Conservation (phyloP, 1,140 invertebrate genomes). For the Nebria ingens region DNA sequence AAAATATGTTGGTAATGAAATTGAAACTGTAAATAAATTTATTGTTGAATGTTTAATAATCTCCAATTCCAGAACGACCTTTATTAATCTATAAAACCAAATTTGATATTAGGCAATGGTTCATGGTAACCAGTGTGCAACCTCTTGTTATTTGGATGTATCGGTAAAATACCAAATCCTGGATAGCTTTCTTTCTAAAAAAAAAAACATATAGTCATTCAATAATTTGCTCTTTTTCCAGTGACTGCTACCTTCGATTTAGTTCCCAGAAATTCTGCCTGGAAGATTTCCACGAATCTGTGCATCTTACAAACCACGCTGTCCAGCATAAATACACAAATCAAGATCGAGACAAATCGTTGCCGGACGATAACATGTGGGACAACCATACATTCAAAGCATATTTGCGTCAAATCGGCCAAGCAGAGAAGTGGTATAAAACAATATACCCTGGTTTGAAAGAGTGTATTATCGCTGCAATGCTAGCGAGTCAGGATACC, state of each 20-base stretch:
- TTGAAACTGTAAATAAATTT: neutral
- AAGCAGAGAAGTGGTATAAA: constrained; percentile 63
- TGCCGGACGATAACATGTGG: constrained; percentile 83
- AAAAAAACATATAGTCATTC: constrained; percentile 10
- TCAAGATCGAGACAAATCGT: constrained; percentile 56
- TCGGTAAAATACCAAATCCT: constrained; percentile 46
- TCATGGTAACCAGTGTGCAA: constrained; percentile 80
- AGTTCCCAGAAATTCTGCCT: constrained; percentile 85
- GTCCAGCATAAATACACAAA: constrained; percentile 88
- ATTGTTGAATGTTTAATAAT: constrained; percentile 2
- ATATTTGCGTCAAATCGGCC: constrained; percentile 60
- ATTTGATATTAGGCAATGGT: constrained; percentile 91
- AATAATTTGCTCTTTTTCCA: constrained; percentile 32
- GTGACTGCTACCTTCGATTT: constrained; percentile 84
- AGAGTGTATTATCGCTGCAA: constrained; percentile 73
- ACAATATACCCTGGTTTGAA: constrained; percentile 85
- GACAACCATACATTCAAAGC: constrained; percentile 67
- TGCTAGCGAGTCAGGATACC: constrained; percentile 74
- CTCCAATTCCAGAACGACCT: constrained; percentile 57
- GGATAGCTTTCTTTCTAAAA: too few species aligned
- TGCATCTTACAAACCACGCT: constrained; percentile 89
- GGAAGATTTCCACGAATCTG: constrained; percentile 83
- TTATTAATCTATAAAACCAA: constrained; percentile 83
- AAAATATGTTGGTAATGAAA: constrained; percentile 79
- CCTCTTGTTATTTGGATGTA: constrained; percentile 91